These are phyloP conservation scores for Parazoanthus swiftii DNA, from an alignment of 92 coral and sea anemone species.

Conservation along the genomic window DNA sequence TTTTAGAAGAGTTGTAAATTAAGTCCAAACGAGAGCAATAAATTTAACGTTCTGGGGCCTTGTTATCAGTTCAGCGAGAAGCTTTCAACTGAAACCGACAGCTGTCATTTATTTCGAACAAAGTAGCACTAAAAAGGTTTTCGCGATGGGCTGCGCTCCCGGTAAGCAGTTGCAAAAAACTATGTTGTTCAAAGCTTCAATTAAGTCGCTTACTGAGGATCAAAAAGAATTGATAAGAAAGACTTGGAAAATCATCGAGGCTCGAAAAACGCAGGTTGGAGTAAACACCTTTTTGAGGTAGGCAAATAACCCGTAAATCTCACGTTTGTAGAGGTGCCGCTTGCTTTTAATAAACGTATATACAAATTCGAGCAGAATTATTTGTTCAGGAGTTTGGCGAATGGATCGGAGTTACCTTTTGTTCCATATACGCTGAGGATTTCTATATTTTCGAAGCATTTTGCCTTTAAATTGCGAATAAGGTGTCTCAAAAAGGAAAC, in stretches of 20 bases:
- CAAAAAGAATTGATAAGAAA: slow-evolving; percentile 1
- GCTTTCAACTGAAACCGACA: not conserved
- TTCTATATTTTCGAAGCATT: not conserved
- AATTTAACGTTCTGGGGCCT: not conserved
- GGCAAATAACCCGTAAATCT: not conserved
- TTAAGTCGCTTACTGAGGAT: not conserved
- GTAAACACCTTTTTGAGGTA: not conserved
- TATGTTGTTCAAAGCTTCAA: not conserved
- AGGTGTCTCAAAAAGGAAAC: too few relatives aligned
- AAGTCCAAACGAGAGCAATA: not conserved
- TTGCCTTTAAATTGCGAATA: too few relatives aligned
- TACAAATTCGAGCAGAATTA: too few relatives aligned
- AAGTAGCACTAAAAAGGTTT: not conserved
- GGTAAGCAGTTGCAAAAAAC: not conserved
- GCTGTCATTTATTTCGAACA: not conserved
- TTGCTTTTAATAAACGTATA: not conserved
- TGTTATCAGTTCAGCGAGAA: too few relatives aligned
- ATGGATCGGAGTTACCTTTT: too few relatives aligned
- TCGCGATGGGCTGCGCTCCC: not conserved
- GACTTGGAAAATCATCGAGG: slow-evolving; percentile 7
- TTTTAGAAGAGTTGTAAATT: not conserved
- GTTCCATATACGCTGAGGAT: not conserved
- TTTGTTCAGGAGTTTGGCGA: not conserved
- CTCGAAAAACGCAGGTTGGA: not conserved
- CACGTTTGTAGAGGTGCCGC: too few relatives aligned